phyloP scores from a whole-genome alignment of 2,797 vertebrate species.

The Ptychobarbus kaznakovi region DNA sequence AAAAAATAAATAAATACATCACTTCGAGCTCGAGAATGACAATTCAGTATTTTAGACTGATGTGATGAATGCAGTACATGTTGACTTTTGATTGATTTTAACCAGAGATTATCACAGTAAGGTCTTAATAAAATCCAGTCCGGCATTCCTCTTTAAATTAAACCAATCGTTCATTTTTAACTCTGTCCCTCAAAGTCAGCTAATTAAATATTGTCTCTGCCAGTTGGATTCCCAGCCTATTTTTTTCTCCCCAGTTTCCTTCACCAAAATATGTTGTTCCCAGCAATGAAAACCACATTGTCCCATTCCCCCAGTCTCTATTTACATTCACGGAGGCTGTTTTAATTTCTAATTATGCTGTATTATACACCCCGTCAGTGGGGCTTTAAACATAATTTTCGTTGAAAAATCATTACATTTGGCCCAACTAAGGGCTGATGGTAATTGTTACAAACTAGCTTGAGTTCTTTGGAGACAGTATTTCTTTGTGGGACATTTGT shows the following conservation, averaged over 20 bases:
- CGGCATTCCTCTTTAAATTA: conserved; percentile 42
- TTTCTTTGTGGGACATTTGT: conserved; percentile 64
- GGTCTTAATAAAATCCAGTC: conserved; percentile 19
- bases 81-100: conserved; percentile 18
- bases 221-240: not conserved
- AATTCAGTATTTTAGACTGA: not conserved
- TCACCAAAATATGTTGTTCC: conserved; percentile 20
- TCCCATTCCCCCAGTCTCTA: conserved; percentile 55
- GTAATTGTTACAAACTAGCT: conserved; percentile 71
- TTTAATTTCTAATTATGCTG: conserved; percentile 68
- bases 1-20: not conserved
- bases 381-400: conserved; percentile 68
- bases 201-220: conserved; percentile 39
- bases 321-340: conserved; percentile 64
- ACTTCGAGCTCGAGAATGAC: not conserved
- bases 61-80: not conserved
- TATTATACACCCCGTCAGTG: conserved; percentile 64
- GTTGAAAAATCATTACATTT: conserved; percentile 74
- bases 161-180: conserved; percentile 33
- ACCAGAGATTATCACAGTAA: conserved; percentile 3
- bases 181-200: not conserved
- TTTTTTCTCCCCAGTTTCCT: not conserved
- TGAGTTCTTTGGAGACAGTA: conserved; percentile 63
- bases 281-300: conserved; percentile 56
- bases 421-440: conserved; percentile 59